phyloP scores from a whole-genome alignment of 2,113 vertebrate species.

The Poecile atricapillus region DNA sequence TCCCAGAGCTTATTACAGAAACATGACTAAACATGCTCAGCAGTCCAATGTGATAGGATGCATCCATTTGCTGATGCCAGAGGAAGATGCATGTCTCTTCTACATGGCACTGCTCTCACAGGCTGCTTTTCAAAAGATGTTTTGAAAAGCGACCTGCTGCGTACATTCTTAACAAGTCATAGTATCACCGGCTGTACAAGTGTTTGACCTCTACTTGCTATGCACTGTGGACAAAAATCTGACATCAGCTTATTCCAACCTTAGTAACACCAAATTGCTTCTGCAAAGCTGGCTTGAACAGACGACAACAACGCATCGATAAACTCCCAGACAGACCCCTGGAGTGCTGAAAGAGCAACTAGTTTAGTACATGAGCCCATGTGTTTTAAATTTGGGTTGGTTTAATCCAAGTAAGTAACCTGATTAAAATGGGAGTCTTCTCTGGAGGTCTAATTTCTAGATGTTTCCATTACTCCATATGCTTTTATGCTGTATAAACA shows the following conservation, averaged over 20 bases:
- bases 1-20: constrained; percentile 38
- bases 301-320: neutral
- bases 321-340: neutral
- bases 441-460: constrained; percentile 37
- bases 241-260: constrained; percentile 61
- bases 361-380: neutral
- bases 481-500: neutral
- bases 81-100: constrained; percentile 48
- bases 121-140: constrained; percentile 53
- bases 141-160: constrained; percentile 53
- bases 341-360: neutral
- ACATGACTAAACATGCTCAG: constrained; percentile 36
- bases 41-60: constrained; percentile 35
- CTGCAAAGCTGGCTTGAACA: neutral
- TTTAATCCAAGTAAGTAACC: constrained; percentile 40
- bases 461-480: constrained; percentile 24
- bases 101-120: constrained; percentile 33
- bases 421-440: constrained; percentile 41
- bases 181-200: constrained; percentile 32
- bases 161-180: constrained; percentile 60
- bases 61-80: constrained; percentile 54
- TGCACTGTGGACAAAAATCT: constrained; percentile 49
- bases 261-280: constrained; percentile 28
- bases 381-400: constrained; percentile 25
- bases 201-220: constrained; percentile 54